Conservation (phyloP, 2,888 invertebrate species). For the Hypselothyrea guttata region DNA sequence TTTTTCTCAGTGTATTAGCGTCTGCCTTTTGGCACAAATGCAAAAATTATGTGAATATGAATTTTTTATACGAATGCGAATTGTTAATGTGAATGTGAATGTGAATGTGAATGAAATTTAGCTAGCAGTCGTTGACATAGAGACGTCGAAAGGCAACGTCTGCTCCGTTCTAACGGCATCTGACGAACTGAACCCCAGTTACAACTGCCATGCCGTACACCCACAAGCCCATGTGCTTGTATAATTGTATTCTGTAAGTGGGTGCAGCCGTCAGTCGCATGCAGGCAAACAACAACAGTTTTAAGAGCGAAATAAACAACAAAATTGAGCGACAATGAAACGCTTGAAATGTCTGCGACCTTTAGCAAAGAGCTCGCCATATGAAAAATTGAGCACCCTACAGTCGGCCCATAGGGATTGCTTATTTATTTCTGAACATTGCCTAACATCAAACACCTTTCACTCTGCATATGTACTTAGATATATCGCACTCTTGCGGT, state of each 20-base stretch:
- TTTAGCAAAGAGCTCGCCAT: conserved; percentile 18
- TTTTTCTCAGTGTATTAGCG: neutral
- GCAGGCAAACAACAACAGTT: conserved; percentile 42
- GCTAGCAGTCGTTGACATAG: conserved; percentile 44
- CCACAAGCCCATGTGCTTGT: neutral
- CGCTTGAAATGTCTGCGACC: conserved; percentile 75
- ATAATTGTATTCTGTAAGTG: conserved; percentile 1
- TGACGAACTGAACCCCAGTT: conserved; percentile 3
- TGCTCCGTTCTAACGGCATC: conserved; percentile 18
- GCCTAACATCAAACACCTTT: too few relatives aligned
- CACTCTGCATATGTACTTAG: too few relatives aligned
- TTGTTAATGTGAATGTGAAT: conserved; percentile 32
- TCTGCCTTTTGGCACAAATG: conserved; percentile 41
- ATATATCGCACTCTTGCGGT: too few relatives aligned
- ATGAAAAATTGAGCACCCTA: too few relatives aligned
- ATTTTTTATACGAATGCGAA: conserved; percentile 47
- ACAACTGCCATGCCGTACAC: neutral
- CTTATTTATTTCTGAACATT: too few relatives aligned
- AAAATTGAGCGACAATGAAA: conserved; percentile 64
- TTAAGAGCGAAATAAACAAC: conserved; percentile 41
- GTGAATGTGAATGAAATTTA: conserved; percentile 55
- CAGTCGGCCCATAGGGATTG: too few relatives aligned
- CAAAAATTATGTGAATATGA: conserved; percentile 44
- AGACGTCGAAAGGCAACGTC: conserved; percentile 44
- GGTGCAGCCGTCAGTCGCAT: conserved; percentile 53